Conservation (phyloP, 2,113 vertebrate genomes). For the Tylochromis polylepis region DNA sequence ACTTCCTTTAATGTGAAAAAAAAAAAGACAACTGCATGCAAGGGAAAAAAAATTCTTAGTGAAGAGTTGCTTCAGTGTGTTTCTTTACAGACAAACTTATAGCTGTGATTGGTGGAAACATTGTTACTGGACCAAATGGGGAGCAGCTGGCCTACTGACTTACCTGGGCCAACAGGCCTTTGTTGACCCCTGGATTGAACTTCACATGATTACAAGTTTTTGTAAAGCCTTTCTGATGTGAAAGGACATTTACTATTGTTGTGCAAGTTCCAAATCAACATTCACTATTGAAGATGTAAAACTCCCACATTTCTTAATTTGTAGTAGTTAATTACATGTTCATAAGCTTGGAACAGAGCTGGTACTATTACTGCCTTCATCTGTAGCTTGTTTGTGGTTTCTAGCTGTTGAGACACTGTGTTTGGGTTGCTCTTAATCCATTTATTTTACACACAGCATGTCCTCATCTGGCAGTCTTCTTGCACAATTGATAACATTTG, state of each 20-base stretch:
- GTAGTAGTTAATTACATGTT: not conserved
- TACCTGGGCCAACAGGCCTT: not conserved
- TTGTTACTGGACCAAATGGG: not conserved
- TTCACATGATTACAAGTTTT: not conserved
- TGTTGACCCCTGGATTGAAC: not conserved
- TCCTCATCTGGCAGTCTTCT: not conserved
- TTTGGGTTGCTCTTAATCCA: not conserved
- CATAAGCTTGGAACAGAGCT: not conserved
- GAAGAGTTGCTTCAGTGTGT: not conserved
- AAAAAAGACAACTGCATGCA: not conserved
- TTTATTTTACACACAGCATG: not conserved
- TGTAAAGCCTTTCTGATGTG: not conserved
- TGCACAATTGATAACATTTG: not conserved
- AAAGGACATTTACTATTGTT: not conserved
- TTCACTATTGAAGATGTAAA: not conserved
- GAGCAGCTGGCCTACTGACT: not conserved
- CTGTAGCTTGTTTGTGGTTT: constrained; percentile 7
- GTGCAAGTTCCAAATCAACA: not conserved
- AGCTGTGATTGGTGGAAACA: not conserved
- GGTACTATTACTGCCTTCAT: not conserved
- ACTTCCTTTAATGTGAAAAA: not conserved
- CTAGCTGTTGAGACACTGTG: not conserved
- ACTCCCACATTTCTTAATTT: not conserved
- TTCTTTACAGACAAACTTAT: not conserved
- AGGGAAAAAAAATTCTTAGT: not conserved